A percentile compares a stretch with the other conserved stretches of the same genome.
Conservation (phyloP, 2,797 vertebrate genomes). For the Channa striata region DNA sequence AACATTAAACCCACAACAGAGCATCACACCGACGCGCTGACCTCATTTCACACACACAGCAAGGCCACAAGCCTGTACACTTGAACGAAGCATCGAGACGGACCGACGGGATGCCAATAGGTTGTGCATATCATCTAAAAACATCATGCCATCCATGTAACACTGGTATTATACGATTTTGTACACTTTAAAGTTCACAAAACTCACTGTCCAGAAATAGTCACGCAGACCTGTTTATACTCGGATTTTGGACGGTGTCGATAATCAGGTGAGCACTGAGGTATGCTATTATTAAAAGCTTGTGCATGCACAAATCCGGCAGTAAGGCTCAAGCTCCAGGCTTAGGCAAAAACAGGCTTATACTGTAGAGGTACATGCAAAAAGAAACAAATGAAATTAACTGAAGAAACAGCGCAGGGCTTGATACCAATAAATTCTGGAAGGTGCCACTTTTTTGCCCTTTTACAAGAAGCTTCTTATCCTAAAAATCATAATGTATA, state of each 20-base stretch:
- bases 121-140: slow-evolving; percentile 75
- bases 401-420: slow-evolving; percentile 39
- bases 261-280: slow-evolving; percentile 57
- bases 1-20: slow-evolving; percentile 66
- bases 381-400: slow-evolving; percentile 41
- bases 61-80: slow-evolving; percentile 55
- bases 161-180: slow-evolving; percentile 74
- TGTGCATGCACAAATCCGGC: slow-evolving; percentile 76
- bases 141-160: slow-evolving; percentile 80
- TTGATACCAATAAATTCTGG: slow-evolving; percentile 41
- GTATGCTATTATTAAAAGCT: slow-evolving; percentile 65
- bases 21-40: slow-evolving; percentile 47
- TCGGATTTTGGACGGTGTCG: slow-evolving; percentile 58
- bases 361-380: slow-evolving; percentile 79
- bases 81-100: slow-evolving; percentile 73
- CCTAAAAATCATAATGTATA: slow-evolving; percentile 42
- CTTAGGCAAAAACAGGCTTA: slow-evolving; percentile 72
- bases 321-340: slow-evolving; percentile 66
- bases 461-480: slow-evolving; percentile 60
- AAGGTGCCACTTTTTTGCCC: slow-evolving; percentile 47
- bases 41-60: slow-evolving; percentile 51
- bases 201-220: slow-evolving; percentile 62
- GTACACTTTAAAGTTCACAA: slow-evolving; percentile 70
- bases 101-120: slow-evolving; percentile 72
- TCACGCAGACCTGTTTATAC: slow-evolving; percentile 53